phyloP scores from a whole-genome alignment of 2,113 vertebrate genomes.

The chimpanzee (Pan troglodytes) region DNA sequence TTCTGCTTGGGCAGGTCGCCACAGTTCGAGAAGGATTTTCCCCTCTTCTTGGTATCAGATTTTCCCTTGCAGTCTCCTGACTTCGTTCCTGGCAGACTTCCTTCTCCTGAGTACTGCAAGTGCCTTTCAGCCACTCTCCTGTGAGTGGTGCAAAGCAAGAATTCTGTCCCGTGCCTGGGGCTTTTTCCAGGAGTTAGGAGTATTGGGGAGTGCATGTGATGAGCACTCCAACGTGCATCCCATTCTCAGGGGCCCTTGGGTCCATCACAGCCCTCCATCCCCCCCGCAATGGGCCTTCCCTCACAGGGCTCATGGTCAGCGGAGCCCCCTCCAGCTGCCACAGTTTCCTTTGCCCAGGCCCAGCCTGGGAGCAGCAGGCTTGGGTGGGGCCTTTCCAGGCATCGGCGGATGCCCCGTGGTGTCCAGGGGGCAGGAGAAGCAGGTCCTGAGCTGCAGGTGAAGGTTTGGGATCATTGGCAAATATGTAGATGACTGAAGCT shows the following conservation, averaged over 20 bases:
- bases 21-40: background rate
- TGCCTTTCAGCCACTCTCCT: background rate
- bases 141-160: background rate
- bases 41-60: background rate
- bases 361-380: no score
- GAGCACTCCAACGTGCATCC: no score
- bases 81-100: slow-evolving; percentile 9
- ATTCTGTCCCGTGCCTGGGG: background rate
- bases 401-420: background rate
- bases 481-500: background rate
- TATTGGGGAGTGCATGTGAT: no score
- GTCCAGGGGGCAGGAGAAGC: background rate
- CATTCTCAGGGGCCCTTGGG: background rate
- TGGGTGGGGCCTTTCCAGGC: background rate
- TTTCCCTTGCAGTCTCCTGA: background rate
- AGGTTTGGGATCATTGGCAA: background rate
- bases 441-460: background rate
- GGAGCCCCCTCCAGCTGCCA: background rate
- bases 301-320: background rate
- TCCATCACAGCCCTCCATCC: background rate
- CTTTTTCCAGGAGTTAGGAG: background rate
- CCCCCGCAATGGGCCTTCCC: accelerated
- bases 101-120: background rate
- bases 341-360: background rate
- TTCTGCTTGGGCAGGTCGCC: background rate